phyloP scores from a whole-genome alignment of 2,113 vertebrate genomes.

The Pongo abelii region DNA sequence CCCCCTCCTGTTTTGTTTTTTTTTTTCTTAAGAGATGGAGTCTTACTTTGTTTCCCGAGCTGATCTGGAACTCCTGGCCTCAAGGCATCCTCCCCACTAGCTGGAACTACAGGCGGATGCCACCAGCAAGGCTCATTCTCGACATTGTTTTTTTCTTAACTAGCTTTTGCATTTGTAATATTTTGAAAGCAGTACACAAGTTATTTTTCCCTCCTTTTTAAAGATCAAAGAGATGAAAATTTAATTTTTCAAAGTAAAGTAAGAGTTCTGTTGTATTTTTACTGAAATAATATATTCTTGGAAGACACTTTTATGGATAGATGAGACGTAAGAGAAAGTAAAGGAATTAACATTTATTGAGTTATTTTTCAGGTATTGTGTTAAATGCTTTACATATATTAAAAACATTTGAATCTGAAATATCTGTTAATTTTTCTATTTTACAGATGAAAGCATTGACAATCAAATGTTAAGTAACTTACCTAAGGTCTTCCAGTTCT shows the following conservation, averaged over 20 bases:
- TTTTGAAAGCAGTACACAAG: constrained; percentile 29
- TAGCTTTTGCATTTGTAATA: constrained; percentile 36
- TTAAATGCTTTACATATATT: background rate
- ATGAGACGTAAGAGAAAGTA: background rate
- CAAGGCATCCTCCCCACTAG: background rate
- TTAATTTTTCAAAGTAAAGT: constrained; percentile 10
- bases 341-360: background rate
- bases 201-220: background rate
- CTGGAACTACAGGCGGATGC: background rate
- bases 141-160: background rate
- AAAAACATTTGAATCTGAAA: constrained; percentile 29
- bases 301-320: background rate
- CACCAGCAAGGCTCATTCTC: background rate
- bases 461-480: background rate
- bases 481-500: background rate
- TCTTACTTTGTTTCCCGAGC: background rate
- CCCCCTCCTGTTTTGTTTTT: background rate
- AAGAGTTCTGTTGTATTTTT: background rate
- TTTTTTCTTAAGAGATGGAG: background rate
- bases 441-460: constrained; percentile 21
- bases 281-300: constrained; percentile 39
- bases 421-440: constrained; percentile 10
- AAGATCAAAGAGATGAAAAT: constrained; percentile 12
- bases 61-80: background rate
- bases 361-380: background rate